Evolutionary conservation across 2,888 invertebrate genomes (phyloP).

Genomic region (Drosophila peninsularis): DNA sequence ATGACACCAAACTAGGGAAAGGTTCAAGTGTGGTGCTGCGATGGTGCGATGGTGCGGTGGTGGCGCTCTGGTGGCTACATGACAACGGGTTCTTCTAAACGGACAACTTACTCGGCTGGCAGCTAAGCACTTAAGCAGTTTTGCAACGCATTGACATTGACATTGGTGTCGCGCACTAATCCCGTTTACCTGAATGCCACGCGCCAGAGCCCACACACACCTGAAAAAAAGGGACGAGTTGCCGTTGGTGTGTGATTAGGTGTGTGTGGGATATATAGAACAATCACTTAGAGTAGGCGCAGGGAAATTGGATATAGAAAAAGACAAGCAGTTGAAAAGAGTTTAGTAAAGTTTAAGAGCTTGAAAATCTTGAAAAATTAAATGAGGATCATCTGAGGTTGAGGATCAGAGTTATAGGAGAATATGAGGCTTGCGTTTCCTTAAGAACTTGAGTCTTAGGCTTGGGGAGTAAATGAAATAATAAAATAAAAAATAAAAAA

Average conservation of each 20-base stretch:
- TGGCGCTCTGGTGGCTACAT: neutral
- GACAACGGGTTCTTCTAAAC: conserved; percentile 16
- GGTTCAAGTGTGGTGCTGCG: neutral
- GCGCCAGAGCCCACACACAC: conserved; percentile 16
- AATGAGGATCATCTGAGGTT: too few species aligned
- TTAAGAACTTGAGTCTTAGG: too few species aligned
- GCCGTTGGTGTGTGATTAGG: neutral
- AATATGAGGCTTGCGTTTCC: too few species aligned
- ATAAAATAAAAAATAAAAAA: too few species aligned
- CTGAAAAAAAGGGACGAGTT: neutral
- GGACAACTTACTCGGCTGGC: conserved; percentile 34
- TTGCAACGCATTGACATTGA: conserved; percentile 44
- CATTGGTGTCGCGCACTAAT: conserved; percentile 58
- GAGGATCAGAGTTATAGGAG: too few species aligned
- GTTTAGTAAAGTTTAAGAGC: neutral
- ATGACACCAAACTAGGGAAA: neutral
- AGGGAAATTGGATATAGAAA: neutral
- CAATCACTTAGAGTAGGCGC: neutral
- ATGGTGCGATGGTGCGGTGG: neutral
- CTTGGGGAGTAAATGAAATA: too few species aligned
- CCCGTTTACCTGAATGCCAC: conserved; percentile 43
- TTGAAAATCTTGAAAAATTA: too few species aligned
- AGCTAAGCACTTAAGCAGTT: conserved; percentile 46
- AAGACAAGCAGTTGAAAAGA: neutral
- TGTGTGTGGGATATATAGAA: neutral